Evolutionary conservation across 2,888 invertebrate genomes (phyloP).

Genomic region (Resseliella maxima): DNA sequence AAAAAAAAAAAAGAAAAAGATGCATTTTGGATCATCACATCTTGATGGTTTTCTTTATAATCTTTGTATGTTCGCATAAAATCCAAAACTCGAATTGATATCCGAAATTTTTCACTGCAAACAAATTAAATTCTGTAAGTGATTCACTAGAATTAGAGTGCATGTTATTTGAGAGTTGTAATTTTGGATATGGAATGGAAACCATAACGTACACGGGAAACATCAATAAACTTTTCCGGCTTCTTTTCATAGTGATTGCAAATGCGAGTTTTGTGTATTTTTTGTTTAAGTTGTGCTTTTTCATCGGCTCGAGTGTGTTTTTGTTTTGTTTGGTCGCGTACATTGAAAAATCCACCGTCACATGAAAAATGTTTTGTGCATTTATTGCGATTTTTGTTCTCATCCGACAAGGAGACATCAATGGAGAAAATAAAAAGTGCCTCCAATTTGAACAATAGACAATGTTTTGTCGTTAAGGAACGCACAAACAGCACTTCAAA

Average conservation of each 20-base stretch:
- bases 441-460: constrained; percentile 36
- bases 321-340: not conserved
- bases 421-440: constrained; percentile 39
- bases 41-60: too few species aligned
- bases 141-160: not conserved
- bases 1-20: too few species aligned
- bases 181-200: not conserved
- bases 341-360: not conserved
- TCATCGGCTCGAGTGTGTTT: not conserved
- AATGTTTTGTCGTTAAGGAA: constrained; percentile 36
- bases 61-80: not conserved
- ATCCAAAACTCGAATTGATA: not conserved
- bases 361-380: constrained; percentile 12
- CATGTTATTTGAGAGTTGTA: constrained; percentile 9
- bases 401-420: constrained; percentile 42
- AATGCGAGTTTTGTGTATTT: not conserved
- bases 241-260: not conserved
- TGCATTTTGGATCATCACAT: too few species aligned
- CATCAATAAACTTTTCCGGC: constrained; percentile 8
- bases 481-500: not conserved
- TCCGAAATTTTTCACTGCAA: not conserved
- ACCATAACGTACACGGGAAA: not conserved
- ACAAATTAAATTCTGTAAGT: not conserved
- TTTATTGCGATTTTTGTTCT: constrained; percentile 3
- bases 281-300: constrained; percentile 33